Percentiles rank a stretch among this genome's conserved stretches.
Evolutionary conservation across 2,888 invertebrate genomes (phyloP).

Genomic region (Onthophagus sagittarius): DNA sequence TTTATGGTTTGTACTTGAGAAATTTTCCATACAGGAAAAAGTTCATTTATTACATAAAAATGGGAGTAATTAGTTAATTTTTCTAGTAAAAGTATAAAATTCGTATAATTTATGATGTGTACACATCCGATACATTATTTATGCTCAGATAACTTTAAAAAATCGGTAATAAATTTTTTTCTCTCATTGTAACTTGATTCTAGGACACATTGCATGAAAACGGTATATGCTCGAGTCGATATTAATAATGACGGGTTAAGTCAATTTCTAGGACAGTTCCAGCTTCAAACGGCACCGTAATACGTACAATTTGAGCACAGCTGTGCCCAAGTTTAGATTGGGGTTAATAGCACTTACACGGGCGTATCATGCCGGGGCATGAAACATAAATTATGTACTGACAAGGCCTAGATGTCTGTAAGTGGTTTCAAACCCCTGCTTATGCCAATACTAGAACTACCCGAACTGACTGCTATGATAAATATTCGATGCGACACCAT

Average conservation of each 20-base stretch:
- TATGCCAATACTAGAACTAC: not conserved
- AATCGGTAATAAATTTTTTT: too few species aligned
- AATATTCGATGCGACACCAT: not conserved
- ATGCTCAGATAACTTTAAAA: too few species aligned
- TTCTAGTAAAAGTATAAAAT: too few species aligned
- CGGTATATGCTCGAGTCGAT: not conserved
- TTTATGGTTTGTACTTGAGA: too few species aligned
- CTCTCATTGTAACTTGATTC: too few species aligned
- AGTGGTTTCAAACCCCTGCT: slow-evolving; percentile 5
- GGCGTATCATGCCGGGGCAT: slow-evolving; percentile 2
- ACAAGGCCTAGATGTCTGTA: slow-evolving; percentile 8
- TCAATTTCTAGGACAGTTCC: not conserved
- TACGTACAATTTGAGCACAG: not conserved
- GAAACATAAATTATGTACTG: slow-evolving; percentile 10
- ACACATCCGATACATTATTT: too few species aligned
- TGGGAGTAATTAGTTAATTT: too few species aligned
- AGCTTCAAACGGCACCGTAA: not conserved
- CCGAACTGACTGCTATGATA: not conserved
- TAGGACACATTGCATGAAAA: too few species aligned
- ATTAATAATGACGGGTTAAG: not conserved
- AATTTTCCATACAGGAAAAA: too few species aligned
- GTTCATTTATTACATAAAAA: too few species aligned
- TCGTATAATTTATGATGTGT: too few species aligned
- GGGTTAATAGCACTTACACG: not conserved
- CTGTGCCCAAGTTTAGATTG: not conserved